These are phyloP conservation scores for Actias luna DNA, from an alignment of 2,888 invertebrate species.

Conservation along the genomic window DNA sequence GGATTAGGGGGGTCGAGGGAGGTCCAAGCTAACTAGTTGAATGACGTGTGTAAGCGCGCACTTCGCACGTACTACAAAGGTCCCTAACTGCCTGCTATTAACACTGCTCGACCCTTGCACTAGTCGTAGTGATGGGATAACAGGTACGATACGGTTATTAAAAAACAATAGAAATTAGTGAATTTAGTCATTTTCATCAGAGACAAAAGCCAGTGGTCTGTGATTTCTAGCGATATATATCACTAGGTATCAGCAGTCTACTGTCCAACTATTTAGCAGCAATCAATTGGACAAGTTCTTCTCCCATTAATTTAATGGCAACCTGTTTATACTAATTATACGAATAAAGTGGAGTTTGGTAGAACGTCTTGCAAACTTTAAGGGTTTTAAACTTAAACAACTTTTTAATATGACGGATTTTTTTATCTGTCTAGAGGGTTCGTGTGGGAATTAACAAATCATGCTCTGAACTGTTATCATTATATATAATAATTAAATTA, in stretches of 20 bases:
- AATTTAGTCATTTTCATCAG: background rate
- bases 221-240: background rate
- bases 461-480: no score
- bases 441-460: no score
- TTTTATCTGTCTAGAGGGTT: no score
- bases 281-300: no score
- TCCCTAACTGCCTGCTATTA: constrained; percentile 81
- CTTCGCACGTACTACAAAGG: constrained; percentile 79
- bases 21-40: constrained; percentile 33
- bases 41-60: constrained; percentile 68
- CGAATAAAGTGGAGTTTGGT: no score
- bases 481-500: no score
- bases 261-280: no score
- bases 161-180: background rate
- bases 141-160: background rate
- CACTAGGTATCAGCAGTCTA: background rate
- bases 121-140: constrained; percentile 45
- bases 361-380: no score
- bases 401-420: no score
- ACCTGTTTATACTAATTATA: no score
- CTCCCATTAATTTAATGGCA: no score
- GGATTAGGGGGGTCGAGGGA: constrained; percentile 27
- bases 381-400: no score
- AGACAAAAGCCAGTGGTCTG: background rate
- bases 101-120: constrained; percentile 62